phyloP scores from a whole-genome alignment of 2,113 vertebrate species.

The Peucedramus taeniatus region DNA sequence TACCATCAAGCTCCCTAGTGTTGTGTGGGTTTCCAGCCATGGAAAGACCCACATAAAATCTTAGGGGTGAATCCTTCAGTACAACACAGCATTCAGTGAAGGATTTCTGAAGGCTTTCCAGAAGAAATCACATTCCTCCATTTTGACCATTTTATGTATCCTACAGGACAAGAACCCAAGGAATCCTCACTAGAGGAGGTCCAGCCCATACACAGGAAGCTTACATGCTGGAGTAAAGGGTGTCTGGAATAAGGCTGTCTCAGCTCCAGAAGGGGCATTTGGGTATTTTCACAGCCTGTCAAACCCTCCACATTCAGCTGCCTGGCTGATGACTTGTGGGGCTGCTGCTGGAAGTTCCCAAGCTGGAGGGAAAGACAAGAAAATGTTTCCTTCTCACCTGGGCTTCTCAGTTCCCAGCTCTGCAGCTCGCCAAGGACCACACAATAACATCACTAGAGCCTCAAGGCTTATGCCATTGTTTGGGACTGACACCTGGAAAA shows the following conservation, averaged over 20 bases:
- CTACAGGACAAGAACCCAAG: fast-evolving
- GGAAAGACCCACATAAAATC: background rate
- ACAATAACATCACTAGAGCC: background rate
- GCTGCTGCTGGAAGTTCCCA: background rate
- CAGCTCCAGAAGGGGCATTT: background rate
- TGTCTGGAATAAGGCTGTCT: background rate
- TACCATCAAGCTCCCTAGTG: background rate
- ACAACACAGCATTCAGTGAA: background rate
- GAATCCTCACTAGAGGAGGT: background rate
- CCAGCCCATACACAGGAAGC: too few relatives aligned
- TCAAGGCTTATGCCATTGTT: background rate
- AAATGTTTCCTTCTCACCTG: background rate
- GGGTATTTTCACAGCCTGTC: background rate
- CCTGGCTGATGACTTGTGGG: fast-evolving
- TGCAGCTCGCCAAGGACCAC: background rate
- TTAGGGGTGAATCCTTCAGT: background rate
- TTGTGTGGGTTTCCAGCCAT: background rate
- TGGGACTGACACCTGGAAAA: background rate
- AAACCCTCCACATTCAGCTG: background rate
- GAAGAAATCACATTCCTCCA: background rate
- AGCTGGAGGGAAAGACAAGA: background rate
- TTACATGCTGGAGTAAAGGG: background rate
- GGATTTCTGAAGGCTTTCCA: background rate
- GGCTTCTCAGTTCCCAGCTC: background rate
- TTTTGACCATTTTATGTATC: background rate